These are phyloP conservation scores for Drosophila falleni DNA, from an alignment of 2,888 invertebrate species.

Conservation along the genomic window DNA sequence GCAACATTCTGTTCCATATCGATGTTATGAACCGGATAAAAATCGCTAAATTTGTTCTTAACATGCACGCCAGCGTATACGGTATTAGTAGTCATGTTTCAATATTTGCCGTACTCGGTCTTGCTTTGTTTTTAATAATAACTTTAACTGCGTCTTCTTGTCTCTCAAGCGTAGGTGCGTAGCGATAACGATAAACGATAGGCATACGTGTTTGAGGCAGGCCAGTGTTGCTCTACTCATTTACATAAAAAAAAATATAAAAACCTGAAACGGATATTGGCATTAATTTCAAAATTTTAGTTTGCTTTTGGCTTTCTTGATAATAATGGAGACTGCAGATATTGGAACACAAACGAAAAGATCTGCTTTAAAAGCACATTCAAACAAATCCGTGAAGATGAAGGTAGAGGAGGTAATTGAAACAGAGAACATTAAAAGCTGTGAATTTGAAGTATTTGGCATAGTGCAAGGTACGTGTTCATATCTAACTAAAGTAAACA, in stretches of 20 bases:
- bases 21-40: conserved; percentile 87
- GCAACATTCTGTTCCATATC: conserved; percentile 87
- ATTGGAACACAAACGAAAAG: conserved; percentile 33
- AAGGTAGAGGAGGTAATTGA: background rate
- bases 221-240: conserved; percentile 40
- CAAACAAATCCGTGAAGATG: background rate
- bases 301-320: conserved; percentile 2
- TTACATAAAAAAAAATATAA: conserved; percentile 1
- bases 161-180: conserved; percentile 31
- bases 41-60: conserved; percentile 86
- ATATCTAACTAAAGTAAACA: background rate
- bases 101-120: conserved; percentile 1
- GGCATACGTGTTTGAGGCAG: background rate
- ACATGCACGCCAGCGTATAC: conserved; percentile 86
- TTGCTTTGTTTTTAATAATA: conserved; percentile 41
- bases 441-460: conserved; percentile 84
- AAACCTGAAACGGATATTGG: conserved; percentile 1
- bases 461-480: conserved; percentile 80
- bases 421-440: conserved; percentile 39
- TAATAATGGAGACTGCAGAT: conserved; percentile 14
- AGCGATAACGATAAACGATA: conserved; percentile 43
- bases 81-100: conserved; percentile 51
- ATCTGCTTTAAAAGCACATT: background rate
- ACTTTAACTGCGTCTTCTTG: conserved; percentile 51
- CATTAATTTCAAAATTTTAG: conserved; percentile 24